Evolutionary conservation across 2,888 invertebrate species (phyloP), one percentile per base, ranked within the genome.

Genomic region (Drosophila neotestacea): DNA sequence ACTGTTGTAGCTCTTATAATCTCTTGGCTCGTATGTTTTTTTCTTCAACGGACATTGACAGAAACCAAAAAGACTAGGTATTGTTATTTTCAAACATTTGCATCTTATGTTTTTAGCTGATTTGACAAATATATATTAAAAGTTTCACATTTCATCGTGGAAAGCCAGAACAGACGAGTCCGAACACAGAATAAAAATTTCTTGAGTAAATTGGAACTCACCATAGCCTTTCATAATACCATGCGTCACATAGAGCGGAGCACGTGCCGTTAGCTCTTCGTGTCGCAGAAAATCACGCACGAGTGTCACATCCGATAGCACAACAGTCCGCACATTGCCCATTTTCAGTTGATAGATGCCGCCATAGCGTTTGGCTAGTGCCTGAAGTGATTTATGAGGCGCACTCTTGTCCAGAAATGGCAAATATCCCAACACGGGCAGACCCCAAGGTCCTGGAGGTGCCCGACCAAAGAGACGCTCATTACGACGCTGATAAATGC

Each of bases 171-270:
- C 2, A 3, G 22, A 1, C 2, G 2, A 3, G 22, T 22, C 22
- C 3, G 22, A 22, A 22, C 3, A 22, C 22, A 22, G 22, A 22
- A 3, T n/a, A n/a, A n/a, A n/a, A 16, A 16, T 0, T 16, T 16
- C 16, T 16, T 16, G 16, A 16, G 16, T 16, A 16, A 1, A 16
- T 16, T 16, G 1, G 16, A 16, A 92, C 95, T 94, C 92, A 97
- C 98, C 98, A 90, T 96, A 95, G 79, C 97, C 97, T 69, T 96
- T 94, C 96, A 97, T 96, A 68, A 97, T 96, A 36, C 97, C 97
- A 89, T 97, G 97, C 0, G 97, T 97, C 50, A 97, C 92, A 91
- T 95, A 96, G 1, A 98, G 94, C 1, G 97, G 97, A 0, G 97
- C 97, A 54, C 92, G 81, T 11, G 96, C 97, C 4, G 95, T 93